phyloP scores from a whole-genome alignment of 1,140 invertebrate species.

The Globodera rostochiensis region DNA sequence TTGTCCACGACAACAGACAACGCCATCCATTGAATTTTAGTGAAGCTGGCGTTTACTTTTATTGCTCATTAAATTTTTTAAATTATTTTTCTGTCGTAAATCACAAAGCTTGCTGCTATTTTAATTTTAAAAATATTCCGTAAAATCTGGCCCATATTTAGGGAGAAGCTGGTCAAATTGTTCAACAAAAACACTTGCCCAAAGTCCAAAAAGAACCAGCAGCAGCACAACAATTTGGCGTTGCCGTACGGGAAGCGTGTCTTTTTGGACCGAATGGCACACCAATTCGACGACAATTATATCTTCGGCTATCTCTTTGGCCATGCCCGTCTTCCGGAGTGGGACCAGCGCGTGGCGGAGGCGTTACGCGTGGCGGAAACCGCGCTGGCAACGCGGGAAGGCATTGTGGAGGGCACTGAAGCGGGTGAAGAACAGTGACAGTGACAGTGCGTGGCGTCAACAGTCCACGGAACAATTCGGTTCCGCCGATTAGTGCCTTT shows the following conservation, averaged over 20 bases:
- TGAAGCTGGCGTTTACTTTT: too few species aligned
- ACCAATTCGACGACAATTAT: background rate
- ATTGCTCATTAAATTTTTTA: too few species aligned
- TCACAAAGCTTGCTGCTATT: too few species aligned
- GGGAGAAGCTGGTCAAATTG: background rate
- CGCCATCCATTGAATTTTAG: too few species aligned
- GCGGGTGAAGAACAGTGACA: background rate
- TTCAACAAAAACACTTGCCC: background rate
- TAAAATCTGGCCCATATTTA: background rate
- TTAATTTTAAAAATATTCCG: background rate
- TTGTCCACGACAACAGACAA: too few species aligned
- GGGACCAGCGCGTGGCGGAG: background rate
- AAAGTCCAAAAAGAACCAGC: background rate
- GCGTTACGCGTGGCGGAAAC: background rate
- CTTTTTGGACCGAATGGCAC: background rate
- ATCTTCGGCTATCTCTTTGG: background rate
- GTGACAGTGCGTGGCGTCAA: too few species aligned
- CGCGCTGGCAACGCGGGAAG: background rate
- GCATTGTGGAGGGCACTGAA: conserved; percentile 1
- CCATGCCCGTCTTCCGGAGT: background rate
- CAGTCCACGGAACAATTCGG: too few species aligned
- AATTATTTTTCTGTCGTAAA: too few species aligned
- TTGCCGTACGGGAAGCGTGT: background rate
- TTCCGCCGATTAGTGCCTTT: too few species aligned
- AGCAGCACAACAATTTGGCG: background rate